Conservation (phyloP, 2,113 vertebrate species). For the Oncorhynchus gorbuscha region DNA sequence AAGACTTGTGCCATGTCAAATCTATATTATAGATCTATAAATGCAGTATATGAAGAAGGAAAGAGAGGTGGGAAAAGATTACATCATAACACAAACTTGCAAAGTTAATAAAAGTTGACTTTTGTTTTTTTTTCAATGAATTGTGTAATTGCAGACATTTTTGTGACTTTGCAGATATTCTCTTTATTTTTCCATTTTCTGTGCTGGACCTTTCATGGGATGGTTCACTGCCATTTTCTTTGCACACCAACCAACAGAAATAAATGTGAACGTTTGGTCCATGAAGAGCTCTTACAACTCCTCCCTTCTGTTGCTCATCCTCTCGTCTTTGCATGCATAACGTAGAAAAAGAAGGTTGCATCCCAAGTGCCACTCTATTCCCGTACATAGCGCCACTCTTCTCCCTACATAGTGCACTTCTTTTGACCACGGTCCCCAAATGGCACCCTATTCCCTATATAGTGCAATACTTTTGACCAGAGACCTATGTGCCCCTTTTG, state of each 20-base stretch:
- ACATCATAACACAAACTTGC: constrained; percentile 61
- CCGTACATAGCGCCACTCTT: too few relatives aligned
- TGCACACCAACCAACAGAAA: constrained; percentile 80
- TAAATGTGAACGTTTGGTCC: constrained; percentile 84
- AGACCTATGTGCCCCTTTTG: too few relatives aligned
- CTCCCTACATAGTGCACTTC: too few relatives aligned
- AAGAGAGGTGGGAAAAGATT: constrained; percentile 60
- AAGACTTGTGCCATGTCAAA: constrained; percentile 86
- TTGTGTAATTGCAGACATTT: constrained; percentile 68
- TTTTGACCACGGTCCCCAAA: too few relatives aligned
- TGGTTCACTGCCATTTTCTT: constrained; percentile 87
- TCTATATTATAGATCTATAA: constrained; percentile 75
- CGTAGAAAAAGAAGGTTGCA: background rate
- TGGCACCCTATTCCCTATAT: too few relatives aligned
- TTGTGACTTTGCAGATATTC: constrained; percentile 66
- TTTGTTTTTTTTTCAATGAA: constrained; percentile 79
- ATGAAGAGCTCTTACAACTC: constrained; percentile 65
- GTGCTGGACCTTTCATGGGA: constrained; percentile 75
- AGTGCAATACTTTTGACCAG: too few relatives aligned
- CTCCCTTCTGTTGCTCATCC: background rate
- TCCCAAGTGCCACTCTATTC: too few relatives aligned
- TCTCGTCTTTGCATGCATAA: background rate
- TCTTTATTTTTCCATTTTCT: constrained; percentile 73
- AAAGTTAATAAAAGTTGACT: constrained; percentile 75
- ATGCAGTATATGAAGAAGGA: constrained; percentile 62